Evolutionary conservation across 2,888 invertebrate genomes (phyloP).

Genomic region (Thelaira solivaga): DNA sequence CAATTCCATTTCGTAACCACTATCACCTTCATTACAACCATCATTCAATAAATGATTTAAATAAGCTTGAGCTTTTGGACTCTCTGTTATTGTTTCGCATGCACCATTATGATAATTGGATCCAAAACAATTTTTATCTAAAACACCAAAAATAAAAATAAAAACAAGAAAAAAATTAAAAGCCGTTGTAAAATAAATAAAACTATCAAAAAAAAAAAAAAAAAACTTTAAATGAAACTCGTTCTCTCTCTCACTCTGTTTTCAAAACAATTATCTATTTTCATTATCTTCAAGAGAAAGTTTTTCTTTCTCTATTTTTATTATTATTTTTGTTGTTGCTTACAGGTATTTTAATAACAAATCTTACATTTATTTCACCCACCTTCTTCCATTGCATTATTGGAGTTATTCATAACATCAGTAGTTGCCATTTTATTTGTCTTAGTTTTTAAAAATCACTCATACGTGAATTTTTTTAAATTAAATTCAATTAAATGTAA

Average conservation of each 20-base stretch:
- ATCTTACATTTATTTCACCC: not conserved
- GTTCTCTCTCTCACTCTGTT: not conserved
- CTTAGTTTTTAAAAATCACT: not conserved
- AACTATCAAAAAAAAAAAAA: not conserved
- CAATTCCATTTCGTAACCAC: slow-evolving; percentile 77
- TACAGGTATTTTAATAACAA: not conserved
- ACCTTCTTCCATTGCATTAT: slow-evolving; percentile 20
- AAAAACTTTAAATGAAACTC: no score
- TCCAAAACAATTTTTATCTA: slow-evolving; percentile 2
- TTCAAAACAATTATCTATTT: not conserved
- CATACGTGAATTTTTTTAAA: not conserved
- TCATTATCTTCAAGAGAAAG: slow-evolving; percentile 43
- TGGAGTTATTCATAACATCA: slow-evolving; percentile 15
- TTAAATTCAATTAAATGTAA: no score
- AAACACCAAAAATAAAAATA: no score
- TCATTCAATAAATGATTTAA: slow-evolving; percentile 71
- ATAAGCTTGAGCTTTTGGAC: slow-evolving; percentile 69
- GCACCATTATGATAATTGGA: not conserved
- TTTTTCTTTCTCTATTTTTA: slow-evolving; percentile 1
- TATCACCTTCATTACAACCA: slow-evolving; percentile 73
- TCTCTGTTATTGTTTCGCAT: slow-evolving; percentile 32
- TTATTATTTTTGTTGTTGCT: not conserved
- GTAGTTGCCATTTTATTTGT: no score
- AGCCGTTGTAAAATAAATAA: not conserved
- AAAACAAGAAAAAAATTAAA: not conserved